Evolutionary conservation across 2,797 vertebrate species (phyloP).

Genomic region (Argyrosomus regius): DNA sequence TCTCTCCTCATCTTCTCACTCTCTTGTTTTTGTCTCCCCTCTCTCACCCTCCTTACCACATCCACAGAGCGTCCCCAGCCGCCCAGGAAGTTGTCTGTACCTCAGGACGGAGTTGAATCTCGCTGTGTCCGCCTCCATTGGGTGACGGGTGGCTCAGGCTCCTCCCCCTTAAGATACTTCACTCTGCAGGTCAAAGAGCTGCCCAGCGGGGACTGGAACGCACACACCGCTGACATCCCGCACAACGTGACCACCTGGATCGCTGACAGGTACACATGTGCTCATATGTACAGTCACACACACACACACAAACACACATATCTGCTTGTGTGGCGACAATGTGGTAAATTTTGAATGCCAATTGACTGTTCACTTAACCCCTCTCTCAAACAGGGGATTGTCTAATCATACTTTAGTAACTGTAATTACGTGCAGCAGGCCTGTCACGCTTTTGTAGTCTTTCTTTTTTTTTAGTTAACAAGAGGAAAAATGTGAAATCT

Average conservation of each 20-base stretch:
- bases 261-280: constrained; percentile 86
- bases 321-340: neutral
- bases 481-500: neutral
- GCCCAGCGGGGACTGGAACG: constrained; percentile 88
- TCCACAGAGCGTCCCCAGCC: constrained; percentile 91
- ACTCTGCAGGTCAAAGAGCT: constrained; percentile 91
- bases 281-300: neutral
- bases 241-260: constrained; percentile 89
- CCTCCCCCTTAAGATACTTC: constrained; percentile 94
- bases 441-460: neutral
- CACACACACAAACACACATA: neutral
- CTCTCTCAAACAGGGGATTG: neutral
- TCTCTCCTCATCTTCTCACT: constrained; percentile 2
- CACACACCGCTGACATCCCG: constrained; percentile 89
- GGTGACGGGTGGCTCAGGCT: constrained; percentile 90
- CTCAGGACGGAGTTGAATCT: constrained; percentile 90
- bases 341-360: neutral
- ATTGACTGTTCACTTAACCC: neutral
- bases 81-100: constrained; percentile 87
- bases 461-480: neutral
- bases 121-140: constrained; percentile 89
- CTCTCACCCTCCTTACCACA: neutral
- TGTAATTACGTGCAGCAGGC: neutral
- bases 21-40: neutral
- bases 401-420: neutral